These are phyloP conservation scores for Palaemon carinicauda DNA, from an alignment of 1,140 invertebrate genomes.

Conservation along the genomic window DNA sequence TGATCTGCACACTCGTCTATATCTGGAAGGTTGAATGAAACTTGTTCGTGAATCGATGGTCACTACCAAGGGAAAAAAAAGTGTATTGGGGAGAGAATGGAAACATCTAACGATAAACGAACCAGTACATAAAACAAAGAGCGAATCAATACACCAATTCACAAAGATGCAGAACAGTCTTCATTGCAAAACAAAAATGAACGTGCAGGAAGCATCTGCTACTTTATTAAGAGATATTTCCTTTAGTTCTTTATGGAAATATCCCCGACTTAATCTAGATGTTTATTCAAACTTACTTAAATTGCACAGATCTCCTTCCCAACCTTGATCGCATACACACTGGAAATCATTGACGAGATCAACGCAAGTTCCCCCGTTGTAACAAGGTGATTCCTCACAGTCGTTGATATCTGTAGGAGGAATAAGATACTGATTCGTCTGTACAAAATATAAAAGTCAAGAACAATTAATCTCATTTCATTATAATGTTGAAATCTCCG, in stretches of 20 bases:
- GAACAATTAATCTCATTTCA: too few species aligned
- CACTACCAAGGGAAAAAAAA: too few species aligned
- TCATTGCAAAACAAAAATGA: too few species aligned
- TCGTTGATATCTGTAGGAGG: constrained; percentile 69
- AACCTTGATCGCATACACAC: constrained; percentile 82
- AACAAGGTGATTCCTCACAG: constrained; percentile 81
- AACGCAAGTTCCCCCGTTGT: constrained; percentile 86
- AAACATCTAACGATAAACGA: too few species aligned
- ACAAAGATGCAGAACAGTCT: too few species aligned
- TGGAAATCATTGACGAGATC: constrained; percentile 78
- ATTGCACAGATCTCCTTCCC: constrained; percentile 83
- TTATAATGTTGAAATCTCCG: too few species aligned
- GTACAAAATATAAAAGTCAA: constrained; percentile 62
- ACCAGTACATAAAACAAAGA: too few species aligned
- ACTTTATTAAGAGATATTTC: background rate
- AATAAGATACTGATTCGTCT: background rate
- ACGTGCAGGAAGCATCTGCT: too few species aligned
- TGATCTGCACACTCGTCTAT: constrained; percentile 62
- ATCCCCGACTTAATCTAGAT: too few species aligned
- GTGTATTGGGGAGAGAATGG: too few species aligned
- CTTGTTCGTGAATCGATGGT: too few species aligned
- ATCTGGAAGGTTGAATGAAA: constrained; percentile 50
- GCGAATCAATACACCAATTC: too few species aligned
- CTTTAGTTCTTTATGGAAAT: background rate
- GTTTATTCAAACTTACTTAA: constrained; percentile 73